These are phyloP conservation scores for Drosophila simulans DNA, from an alignment of 1,140 invertebrate species.

Conservation along the genomic window DNA sequence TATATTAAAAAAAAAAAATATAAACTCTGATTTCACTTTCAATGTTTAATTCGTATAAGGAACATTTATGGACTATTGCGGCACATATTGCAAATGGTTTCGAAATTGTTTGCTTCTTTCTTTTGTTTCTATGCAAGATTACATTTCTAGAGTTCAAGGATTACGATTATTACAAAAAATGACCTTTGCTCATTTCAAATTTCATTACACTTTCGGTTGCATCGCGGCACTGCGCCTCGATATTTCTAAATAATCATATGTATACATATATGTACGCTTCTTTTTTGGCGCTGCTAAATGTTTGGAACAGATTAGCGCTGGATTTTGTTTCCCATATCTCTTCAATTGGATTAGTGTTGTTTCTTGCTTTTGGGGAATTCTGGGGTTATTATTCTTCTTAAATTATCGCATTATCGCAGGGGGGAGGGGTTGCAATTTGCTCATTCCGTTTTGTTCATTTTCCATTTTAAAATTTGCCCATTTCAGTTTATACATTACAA, in stretches of 20 bases:
- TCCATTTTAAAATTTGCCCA: slow-evolving; percentile 21
- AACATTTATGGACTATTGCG: slow-evolving; percentile 79
- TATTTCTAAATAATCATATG: slow-evolving; percentile 45
- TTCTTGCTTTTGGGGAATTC: slow-evolving; percentile 2
- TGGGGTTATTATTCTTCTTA: slow-evolving; percentile 5
- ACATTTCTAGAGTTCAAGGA: slow-evolving; percentile 32
- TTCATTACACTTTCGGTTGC: slow-evolving; percentile 50
- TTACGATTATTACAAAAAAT: slow-evolving; percentile 35
- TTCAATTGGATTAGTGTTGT: slow-evolving; percentile 9
- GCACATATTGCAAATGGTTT: slow-evolving; percentile 71
- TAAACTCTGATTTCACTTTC: slow-evolving; percentile 46
- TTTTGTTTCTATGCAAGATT: slow-evolving; percentile 31
- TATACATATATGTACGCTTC: slow-evolving; percentile 57
- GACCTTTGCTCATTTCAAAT: slow-evolving; percentile 25
- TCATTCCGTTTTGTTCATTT: slow-evolving; percentile 4
- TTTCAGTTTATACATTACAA: slow-evolving; percentile 47
- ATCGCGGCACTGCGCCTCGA: slow-evolving; percentile 5
- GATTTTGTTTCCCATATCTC: slow-evolving; percentile 22
- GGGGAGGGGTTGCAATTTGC: background rate
- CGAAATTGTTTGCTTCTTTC: slow-evolving; percentile 31
- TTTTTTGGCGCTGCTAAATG: slow-evolving; percentile 71
- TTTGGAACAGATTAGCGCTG: slow-evolving; percentile 68
- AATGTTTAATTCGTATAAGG: slow-evolving; percentile 68
- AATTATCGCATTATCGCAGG: slow-evolving; percentile 1
- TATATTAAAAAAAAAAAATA: slow-evolving; percentile 21